Base-by-base conservation (phyloP, 1,140 invertebrate genomes). In the Drosophila nannoptera region DNA sequence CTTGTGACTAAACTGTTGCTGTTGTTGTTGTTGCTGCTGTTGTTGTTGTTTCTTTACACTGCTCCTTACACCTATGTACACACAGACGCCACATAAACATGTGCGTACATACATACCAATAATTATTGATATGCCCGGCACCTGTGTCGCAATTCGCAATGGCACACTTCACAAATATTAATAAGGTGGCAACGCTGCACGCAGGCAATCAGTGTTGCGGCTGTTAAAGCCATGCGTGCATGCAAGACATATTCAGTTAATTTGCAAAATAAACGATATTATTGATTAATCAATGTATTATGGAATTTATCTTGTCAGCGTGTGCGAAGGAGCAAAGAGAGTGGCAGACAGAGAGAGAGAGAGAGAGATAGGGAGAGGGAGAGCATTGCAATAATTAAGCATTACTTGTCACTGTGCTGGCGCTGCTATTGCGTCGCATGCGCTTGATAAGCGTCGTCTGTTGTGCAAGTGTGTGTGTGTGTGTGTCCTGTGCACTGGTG, bases 371-470 rank as follows among this genome's bases (percentile, higher is more conserved):
- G 22, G 3, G 22, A 22, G 22, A 22, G 22, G 22, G 48, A 11
- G 31, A 2, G 5, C 40, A 33, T 45, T 56, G 54, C 54, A 45
- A 45, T 56, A 14, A 55, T 33, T 33, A 42, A 61, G 14, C 31
- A 11, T 35, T 45, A 52, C 43, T 48, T 22, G 14, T 64, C 77
- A 83, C 68, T 83, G 76, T 83, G 55, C 73, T 43, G 60, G 50
- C 43, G 55, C 58, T 67, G 73, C 62, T 83, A 76, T 83, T 83
- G 80, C 80, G 80, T 83, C 74, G 74, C 71, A 74, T 83, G 80
- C 73, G 80, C 73, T 74, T 84, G 80, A 83, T 84, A 84, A 83
- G 69, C 73, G 29, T 65, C 36, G 68, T 72, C 45, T 68, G 65
- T 68, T 81, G 50, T 73, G 69, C 73, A 60, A 69, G 22, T 67